Evolutionary conservation across 2,888 invertebrate species (phyloP).

Genomic region (Drosophila formosana): DNA sequence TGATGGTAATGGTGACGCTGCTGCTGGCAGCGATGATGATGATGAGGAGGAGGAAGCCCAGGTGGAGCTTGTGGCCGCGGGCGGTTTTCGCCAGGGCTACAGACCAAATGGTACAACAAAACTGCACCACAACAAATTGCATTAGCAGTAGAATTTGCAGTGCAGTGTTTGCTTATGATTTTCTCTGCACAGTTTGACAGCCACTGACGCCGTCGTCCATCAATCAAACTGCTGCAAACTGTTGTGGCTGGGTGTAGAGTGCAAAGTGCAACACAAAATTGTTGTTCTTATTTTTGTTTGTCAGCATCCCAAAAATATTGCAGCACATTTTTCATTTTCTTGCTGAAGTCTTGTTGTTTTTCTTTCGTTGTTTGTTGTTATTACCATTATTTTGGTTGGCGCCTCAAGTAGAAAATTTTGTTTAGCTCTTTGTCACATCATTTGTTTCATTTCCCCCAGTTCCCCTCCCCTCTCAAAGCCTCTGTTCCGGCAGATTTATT

Average conservation of each 20-base stretch:
- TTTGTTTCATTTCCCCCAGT: constrained; percentile 51
- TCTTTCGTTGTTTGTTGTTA: constrained; percentile 19
- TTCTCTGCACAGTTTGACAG: constrained; percentile 37
- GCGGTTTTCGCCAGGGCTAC: constrained; percentile 38
- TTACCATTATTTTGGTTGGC: constrained; percentile 22
- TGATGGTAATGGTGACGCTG: background rate
- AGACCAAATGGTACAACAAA: constrained; percentile 46
- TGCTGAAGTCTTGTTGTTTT: constrained; percentile 29
- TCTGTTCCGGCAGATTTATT: constrained; percentile 64
- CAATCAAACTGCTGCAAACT: constrained; percentile 50
- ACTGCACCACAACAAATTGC: constrained; percentile 11
- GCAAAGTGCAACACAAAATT: constrained; percentile 32
- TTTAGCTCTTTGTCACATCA: constrained; percentile 49
- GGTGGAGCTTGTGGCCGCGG: constrained; percentile 38
- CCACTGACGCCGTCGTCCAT: constrained; percentile 49
- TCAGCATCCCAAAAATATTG: constrained; percentile 36
- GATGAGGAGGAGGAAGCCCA: constrained; percentile 38
- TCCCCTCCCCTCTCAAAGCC: background rate
- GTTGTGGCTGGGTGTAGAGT: constrained; percentile 10
- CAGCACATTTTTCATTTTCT: constrained; percentile 62
- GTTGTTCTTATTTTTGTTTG: constrained; percentile 30
- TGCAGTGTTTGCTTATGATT: constrained; percentile 24
- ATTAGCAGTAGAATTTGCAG: background rate
- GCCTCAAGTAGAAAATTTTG: constrained; percentile 32
- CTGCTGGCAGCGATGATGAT: background rate